Evolutionary conservation across 2,888 invertebrate species (phyloP).

Genomic region (Chydorus sphaericus): DNA sequence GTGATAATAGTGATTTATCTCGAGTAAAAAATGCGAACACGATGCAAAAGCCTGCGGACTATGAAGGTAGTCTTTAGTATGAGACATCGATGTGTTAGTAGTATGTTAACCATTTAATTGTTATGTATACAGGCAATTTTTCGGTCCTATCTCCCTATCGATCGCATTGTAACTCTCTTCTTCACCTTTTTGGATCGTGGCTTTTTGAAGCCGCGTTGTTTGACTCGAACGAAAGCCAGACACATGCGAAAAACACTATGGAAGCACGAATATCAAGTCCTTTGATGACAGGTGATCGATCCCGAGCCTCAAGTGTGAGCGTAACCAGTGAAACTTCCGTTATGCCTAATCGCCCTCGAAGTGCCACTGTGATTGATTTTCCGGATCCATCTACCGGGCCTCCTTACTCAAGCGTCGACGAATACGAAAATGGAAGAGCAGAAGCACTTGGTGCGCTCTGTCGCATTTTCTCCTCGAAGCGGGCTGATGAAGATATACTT

Average conservation of each 20-base stretch:
- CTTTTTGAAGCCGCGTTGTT: constrained; percentile 88
- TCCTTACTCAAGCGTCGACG: constrained; percentile 32
- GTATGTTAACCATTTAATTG: background rate
- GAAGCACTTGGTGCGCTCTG: constrained; percentile 91
- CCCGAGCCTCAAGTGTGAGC: constrained; percentile 6
- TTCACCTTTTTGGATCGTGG: constrained; percentile 93
- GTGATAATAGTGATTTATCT: background rate
- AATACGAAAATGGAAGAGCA: constrained; percentile 58
- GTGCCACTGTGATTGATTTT: constrained; percentile 1
- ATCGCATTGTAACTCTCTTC: constrained; percentile 85
- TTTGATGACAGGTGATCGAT: background rate
- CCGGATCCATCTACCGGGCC: background rate
- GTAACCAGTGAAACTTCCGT: background rate
- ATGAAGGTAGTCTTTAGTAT: too few species aligned
- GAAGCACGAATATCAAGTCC: background rate
- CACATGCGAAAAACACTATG: constrained; percentile 13
- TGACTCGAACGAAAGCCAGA: constrained; percentile 49
- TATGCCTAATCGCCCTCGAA: background rate
- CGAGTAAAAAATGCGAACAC: too few species aligned
- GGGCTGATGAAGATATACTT: constrained; percentile 81
- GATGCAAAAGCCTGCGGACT: too few species aligned
- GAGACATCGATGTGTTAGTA: background rate
- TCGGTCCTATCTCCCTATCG: constrained; percentile 43
- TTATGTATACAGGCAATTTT: constrained; percentile 9
- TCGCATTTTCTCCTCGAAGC: constrained; percentile 88